phyloP scores from a whole-genome alignment of 1,140 invertebrate genomes.

The Pollicipes pollicipes region DNA sequence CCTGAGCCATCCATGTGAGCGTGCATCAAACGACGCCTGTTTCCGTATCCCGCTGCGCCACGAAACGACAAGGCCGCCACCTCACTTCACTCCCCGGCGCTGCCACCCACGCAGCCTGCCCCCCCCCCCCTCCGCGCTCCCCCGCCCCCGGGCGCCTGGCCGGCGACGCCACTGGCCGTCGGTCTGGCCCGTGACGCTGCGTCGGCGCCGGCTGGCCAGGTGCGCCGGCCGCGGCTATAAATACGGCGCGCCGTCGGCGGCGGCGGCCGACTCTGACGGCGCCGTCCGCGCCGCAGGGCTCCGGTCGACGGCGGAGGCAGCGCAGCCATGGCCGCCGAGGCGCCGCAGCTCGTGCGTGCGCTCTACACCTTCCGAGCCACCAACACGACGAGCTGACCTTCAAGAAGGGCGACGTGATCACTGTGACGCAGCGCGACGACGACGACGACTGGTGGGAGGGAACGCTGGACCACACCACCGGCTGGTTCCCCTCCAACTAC shows the following conservation, averaged over 20 bases:
- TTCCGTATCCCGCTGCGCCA: no score
- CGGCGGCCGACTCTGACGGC: not conserved
- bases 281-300: not conserved
- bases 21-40: no score
- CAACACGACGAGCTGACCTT: slow-evolving; percentile 89
- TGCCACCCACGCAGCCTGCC: not conserved
- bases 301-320: no score
- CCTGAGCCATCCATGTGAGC: no score
- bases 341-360: slow-evolving; percentile 49
- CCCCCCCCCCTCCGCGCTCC: no score
- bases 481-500: slow-evolving; percentile 98
- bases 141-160: no score
- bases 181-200: not conserved
- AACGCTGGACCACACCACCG: slow-evolving; percentile 63
- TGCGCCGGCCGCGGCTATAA: no score
- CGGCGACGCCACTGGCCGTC: not conserved
- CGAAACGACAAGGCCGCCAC: no score
- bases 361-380: slow-evolving; percentile 82
- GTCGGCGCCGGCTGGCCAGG: no score
- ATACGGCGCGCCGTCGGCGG: no score
- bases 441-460: slow-evolving; percentile 96
- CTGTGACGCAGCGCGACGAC: slow-evolving; percentile 75
- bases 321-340: not conserved
- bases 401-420: slow-evolving; percentile 89
- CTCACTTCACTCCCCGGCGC: no score